phyloP scores from a whole-genome alignment of 2,888 invertebrate genomes.

The Parelbella ahira region DNA sequence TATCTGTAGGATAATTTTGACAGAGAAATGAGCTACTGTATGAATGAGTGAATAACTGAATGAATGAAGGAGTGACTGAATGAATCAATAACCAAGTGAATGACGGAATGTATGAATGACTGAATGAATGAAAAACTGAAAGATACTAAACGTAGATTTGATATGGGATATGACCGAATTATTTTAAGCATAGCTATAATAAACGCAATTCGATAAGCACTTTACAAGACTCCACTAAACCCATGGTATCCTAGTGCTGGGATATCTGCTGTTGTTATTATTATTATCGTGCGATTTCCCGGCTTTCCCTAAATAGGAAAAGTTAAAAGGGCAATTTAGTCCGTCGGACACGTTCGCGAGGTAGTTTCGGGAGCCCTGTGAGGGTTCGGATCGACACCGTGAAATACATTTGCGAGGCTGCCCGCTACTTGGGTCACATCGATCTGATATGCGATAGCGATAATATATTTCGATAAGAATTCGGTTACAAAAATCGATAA shows the following conservation, averaged over 20 bases:
- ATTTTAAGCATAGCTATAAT: no score
- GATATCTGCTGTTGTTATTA: slow-evolving; percentile 50
- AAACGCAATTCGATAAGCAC: slow-evolving; percentile 41
- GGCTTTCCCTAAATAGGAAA: slow-evolving; percentile 76
- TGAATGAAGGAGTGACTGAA: no score
- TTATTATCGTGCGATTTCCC: slow-evolving; percentile 71
- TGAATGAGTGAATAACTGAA: no score
- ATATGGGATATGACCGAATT: no score
- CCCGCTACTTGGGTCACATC: neutral
- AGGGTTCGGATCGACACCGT: slow-evolving; percentile 18
- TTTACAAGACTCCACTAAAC: slow-evolving; percentile 37
- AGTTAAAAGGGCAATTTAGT: slow-evolving; percentile 79
- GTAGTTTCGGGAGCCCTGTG: slow-evolving; percentile 18
- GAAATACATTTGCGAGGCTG: slow-evolving; percentile 13
- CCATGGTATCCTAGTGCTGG: slow-evolving; percentile 55
- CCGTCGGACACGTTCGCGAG: slow-evolving; percentile 62
- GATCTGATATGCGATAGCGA: slow-evolving; percentile 2
- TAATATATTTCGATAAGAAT: no score
- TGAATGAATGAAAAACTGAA: no score
- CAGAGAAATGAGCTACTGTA: no score
- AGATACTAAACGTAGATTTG: no score
- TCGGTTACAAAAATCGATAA: no score
- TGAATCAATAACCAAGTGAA: no score
- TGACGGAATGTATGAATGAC: no score
- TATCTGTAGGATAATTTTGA: no score